phyloP scores from a whole-genome alignment of 2,113 vertebrate species.

The Mesoclemmys tuberculata region DNA sequence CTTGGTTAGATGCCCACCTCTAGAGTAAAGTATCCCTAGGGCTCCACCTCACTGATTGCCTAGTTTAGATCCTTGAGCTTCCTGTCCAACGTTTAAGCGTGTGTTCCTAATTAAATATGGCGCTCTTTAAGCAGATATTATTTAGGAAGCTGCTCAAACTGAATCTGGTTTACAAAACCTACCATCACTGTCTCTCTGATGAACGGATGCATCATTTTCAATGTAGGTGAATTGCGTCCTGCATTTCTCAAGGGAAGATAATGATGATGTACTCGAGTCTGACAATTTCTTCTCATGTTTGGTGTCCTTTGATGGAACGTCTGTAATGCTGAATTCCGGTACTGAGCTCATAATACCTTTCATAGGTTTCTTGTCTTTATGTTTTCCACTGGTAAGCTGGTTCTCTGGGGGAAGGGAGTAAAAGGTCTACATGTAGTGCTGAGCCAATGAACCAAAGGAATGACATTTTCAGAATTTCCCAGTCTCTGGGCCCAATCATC shows the following conservation, averaged over 20 bases:
- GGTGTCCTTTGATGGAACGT: conserved; percentile 77
- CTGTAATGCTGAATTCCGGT: conserved; percentile 79
- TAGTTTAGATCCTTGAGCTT: conserved; percentile 55
- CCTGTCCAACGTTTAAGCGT: conserved; percentile 56
- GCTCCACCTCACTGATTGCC: conserved; percentile 25
- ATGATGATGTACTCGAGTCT: conserved; percentile 74
- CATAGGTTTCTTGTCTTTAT: conserved; percentile 78
- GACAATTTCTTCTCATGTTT: conserved; percentile 80
- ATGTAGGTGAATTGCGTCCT: conserved; percentile 80
- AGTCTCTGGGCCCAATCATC: neutral
- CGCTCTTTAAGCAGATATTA: conserved; percentile 60
- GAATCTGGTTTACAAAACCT: conserved; percentile 70
- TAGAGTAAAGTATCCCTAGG: conserved; percentile 61
- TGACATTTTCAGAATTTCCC: conserved; percentile 41
- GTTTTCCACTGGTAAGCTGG: conserved; percentile 79
- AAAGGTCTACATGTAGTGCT: neutral
- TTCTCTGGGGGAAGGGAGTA: conserved; percentile 71
- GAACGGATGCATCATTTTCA: conserved; percentile 77
- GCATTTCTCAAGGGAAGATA: conserved; percentile 83
- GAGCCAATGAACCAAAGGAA: conserved; percentile 48
- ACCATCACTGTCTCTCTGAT: conserved; percentile 82
- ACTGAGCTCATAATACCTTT: conserved; percentile 80
- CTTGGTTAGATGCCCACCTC: conserved; percentile 51
- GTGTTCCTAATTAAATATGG: conserved; percentile 35
- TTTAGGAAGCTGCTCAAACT: conserved; percentile 72